Conservation (phyloP, 2,113 vertebrate species). For the Etheostoma cragini region DNA sequence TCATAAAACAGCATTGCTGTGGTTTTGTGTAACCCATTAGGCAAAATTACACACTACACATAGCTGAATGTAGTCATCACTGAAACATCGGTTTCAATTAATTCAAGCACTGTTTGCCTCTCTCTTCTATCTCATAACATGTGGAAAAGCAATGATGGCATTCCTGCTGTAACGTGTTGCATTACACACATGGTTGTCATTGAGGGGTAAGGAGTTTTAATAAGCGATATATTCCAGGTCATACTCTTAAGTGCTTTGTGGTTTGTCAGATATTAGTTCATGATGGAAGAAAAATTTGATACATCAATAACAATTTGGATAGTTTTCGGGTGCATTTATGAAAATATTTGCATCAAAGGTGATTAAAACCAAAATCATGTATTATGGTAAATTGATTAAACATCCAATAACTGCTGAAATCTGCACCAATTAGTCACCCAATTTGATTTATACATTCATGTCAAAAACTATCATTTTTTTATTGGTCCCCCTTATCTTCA, state of each 20-base stretch:
- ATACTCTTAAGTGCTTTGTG: not conserved
- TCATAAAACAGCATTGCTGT: not conserved
- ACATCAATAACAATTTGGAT: not conserved
- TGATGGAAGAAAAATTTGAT: conserved; percentile 4
- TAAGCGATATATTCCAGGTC: not conserved
- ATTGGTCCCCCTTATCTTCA: not conserved
- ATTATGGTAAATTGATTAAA: not conserved
- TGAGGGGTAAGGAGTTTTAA: conserved; percentile 13
- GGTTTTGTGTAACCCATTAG: conserved; percentile 3
- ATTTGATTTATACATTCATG: not conserved
- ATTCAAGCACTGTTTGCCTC: not conserved
- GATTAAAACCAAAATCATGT: not conserved
- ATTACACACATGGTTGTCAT: conserved; percentile 24
- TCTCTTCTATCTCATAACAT: not conserved
- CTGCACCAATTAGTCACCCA: not conserved
- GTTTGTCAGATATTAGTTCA: conserved; percentile 6
- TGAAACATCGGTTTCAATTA: conserved; percentile 7
- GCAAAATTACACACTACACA: not conserved
- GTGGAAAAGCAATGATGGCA: conserved; percentile 8
- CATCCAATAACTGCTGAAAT: not conserved
- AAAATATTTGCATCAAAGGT: not conserved
- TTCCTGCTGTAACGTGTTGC: conserved; percentile 15
- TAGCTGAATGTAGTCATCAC: conserved; percentile 26
- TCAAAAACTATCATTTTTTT: not conserved
- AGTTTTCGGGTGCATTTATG: not conserved